Conservation (phyloP, 2,888 invertebrate genomes). For the Morpho deidamia region DNA sequence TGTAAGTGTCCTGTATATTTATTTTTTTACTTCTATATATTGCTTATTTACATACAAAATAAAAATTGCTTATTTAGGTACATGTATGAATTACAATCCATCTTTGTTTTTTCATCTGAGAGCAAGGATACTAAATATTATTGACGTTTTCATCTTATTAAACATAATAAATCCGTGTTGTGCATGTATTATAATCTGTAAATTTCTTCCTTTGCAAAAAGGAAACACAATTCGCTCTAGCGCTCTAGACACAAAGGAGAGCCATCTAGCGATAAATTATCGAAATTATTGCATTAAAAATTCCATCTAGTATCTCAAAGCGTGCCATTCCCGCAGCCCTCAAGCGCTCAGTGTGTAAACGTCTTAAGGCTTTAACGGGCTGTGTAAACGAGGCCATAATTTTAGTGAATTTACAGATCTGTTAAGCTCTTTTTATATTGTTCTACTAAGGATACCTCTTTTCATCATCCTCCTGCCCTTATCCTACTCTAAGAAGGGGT, state of each 20-base stretch:
- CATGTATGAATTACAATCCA: too few relatives aligned
- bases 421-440: too few relatives aligned
- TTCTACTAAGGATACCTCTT: too few relatives aligned
- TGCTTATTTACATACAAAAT: too few relatives aligned
- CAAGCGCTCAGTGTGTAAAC: conserved; percentile 28
- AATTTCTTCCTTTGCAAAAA: conserved; percentile 41
- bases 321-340: conserved; percentile 70
- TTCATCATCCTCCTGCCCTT: too few relatives aligned
- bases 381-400: background rate
- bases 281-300: conserved; percentile 86
- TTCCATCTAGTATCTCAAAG: conserved; percentile 85
- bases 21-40: too few relatives aligned
- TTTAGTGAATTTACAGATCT: background rate
- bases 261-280: conserved; percentile 79
- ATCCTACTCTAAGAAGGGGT: too few relatives aligned
- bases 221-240: conserved; percentile 62
- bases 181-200: background rate
- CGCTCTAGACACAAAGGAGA: conserved; percentile 63
- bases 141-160: background rate
- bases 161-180: background rate
- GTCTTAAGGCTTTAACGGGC: conserved; percentile 34
- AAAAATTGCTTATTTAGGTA: too few relatives aligned
- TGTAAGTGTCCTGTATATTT: too few relatives aligned
- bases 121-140: too few relatives aligned
- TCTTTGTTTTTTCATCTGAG: too few relatives aligned